Conservation (phyloP, 2,797 vertebrate genomes). For the Sylvia borin region DNA sequence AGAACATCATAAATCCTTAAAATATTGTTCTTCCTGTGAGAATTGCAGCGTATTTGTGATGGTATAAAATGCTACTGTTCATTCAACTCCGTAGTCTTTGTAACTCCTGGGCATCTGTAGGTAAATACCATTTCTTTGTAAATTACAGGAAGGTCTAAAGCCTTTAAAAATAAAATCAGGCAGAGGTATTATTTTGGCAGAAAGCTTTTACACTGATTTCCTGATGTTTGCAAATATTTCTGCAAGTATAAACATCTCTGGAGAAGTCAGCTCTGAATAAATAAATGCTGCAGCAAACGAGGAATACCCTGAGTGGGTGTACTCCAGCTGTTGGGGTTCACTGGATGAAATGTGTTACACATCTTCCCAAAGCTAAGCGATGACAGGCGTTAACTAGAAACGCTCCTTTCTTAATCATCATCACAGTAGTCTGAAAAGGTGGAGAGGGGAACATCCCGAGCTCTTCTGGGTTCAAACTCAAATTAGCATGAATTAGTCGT, state of each 20-base stretch:
- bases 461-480: not conserved
- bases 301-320: not conserved
- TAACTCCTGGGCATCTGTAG: not conserved
- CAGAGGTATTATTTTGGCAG: not conserved
- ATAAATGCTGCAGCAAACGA: not conserved
- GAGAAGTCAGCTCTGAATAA: not conserved
- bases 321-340: not conserved
- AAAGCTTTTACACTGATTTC: not conserved
- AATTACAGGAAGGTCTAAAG: not conserved
- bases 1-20: not conserved
- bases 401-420: not conserved
- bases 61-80: not conserved
- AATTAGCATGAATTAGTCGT: not conserved
- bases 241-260: not conserved
- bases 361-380: not conserved
- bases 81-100: rapidly evolving
- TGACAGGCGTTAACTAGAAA: not conserved
- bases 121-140: not conserved
- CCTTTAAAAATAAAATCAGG: not conserved
- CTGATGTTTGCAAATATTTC: not conserved
- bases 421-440: not conserved
- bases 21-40: not conserved
- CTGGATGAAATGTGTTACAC: not conserved
- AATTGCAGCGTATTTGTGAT: not conserved
- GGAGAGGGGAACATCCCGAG: not conserved